Conservation (phyloP, 2,797 vertebrate genomes). For the Chiloscyllium punctatum region DNA sequence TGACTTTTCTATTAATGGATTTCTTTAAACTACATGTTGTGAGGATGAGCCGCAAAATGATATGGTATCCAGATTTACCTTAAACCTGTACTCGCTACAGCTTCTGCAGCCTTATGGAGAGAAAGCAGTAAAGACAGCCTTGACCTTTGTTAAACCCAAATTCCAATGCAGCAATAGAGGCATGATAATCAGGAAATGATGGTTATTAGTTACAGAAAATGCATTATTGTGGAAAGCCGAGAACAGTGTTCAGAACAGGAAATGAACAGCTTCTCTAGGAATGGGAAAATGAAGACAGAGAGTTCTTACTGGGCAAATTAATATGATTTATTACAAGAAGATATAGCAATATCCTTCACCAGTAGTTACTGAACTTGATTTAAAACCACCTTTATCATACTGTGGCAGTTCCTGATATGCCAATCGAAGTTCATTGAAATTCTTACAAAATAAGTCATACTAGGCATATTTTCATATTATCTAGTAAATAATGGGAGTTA, state of each 20-base stretch:
- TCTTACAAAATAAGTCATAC: background rate
- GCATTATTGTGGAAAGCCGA: constrained; percentile 85
- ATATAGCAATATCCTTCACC: constrained; percentile 69
- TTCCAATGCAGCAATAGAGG: constrained; percentile 90
- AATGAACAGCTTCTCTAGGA: constrained; percentile 88
- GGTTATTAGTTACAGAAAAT: constrained; percentile 99
- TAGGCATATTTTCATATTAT: background rate
- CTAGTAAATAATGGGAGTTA: too few relatives aligned
- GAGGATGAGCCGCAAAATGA: constrained; percentile 63
- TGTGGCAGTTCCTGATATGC: constrained; percentile 62
- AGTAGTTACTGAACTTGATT: constrained; percentile 73
- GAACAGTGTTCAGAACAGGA: constrained; percentile 83
- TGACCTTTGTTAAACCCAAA: constrained; percentile 72
- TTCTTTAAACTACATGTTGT: constrained; percentile 53
- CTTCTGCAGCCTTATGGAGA: constrained; percentile 63
- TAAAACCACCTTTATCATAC: constrained; percentile 84
- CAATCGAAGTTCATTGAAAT: constrained; percentile 55
- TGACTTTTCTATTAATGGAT: constrained; percentile 46
- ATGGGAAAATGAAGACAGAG: constrained; percentile 66
- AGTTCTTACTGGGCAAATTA: constrained; percentile 80
- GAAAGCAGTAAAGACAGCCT: constrained; percentile 66
- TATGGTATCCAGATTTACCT: constrained; percentile 81
- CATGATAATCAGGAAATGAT: constrained; percentile 99
- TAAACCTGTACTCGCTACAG: constrained; percentile 56
- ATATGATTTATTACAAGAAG: constrained; percentile 90